phyloP scores from a whole-genome alignment of 1,140 invertebrate species.

The Lethrus apterus region DNA sequence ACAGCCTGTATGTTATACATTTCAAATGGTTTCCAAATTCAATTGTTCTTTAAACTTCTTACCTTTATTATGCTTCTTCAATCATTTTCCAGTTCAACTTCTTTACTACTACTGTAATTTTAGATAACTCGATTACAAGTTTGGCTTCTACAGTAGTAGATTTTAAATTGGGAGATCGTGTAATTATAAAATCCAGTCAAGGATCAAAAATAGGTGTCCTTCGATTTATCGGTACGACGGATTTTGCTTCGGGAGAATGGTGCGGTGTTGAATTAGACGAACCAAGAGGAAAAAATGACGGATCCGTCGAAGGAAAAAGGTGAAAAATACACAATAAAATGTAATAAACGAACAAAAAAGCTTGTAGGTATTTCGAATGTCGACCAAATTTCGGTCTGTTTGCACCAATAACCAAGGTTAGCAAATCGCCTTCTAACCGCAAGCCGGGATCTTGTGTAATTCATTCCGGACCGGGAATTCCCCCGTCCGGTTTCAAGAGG shows the following conservation, averaged over 20 bases:
- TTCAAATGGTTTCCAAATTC: not conserved
- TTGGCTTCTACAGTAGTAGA: slow-evolving; percentile 49
- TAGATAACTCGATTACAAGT: slow-evolving; percentile 59
- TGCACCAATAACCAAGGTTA: slow-evolving; percentile 82
- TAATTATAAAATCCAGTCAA: slow-evolving; percentile 79
- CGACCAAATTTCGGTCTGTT: slow-evolving; percentile 85
- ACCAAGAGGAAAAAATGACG: slow-evolving; percentile 91
- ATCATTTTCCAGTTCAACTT: not conserved
- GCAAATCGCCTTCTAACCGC: slow-evolving; percentile 68
- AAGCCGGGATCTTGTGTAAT: slow-evolving; percentile 56
- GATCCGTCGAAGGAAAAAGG: slow-evolving; percentile 81
- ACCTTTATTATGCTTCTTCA: too few relatives aligned
- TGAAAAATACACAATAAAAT: slow-evolving; percentile 31
- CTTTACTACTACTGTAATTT: slow-evolving; percentile 15
- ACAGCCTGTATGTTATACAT: too few relatives aligned
- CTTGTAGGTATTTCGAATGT: slow-evolving; percentile 88
- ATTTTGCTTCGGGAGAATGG: slow-evolving; percentile 89
- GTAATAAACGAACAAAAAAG: not conserved
- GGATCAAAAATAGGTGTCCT: slow-evolving; percentile 85
- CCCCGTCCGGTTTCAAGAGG: slow-evolving; percentile 53
- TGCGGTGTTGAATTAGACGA: slow-evolving; percentile 93
- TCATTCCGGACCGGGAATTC: slow-evolving; percentile 49
- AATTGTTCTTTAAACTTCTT: not conserved
- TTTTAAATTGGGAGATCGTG: slow-evolving; percentile 78
- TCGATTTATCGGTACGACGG: slow-evolving; percentile 74